Conservation (phyloP, 2,888 invertebrate genomes). For the Eilema griseolum region DNA sequence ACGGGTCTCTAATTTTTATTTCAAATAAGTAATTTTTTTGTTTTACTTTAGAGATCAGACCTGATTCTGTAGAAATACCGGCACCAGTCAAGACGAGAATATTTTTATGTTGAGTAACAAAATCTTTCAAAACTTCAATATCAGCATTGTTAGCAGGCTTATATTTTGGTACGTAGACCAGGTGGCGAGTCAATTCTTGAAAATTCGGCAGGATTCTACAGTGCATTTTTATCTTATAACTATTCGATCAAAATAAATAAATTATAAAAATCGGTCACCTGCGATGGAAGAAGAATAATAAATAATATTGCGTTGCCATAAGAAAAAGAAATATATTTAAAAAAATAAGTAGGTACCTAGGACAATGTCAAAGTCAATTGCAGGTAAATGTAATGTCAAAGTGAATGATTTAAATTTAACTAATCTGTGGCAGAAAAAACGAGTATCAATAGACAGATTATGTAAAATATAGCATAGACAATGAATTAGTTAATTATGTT, state of each 20-base stretch:
- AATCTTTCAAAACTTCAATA: constrained; percentile 85
- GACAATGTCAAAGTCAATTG: too few species aligned
- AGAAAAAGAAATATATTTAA: too few species aligned
- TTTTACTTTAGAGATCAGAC: constrained; percentile 64
- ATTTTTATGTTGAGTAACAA: constrained; percentile 85
- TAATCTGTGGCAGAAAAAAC: too few species aligned
- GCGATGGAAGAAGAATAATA: neutral
- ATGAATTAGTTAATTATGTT: too few species aligned
- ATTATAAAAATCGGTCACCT: neutral
- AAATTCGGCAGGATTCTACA: constrained; percentile 33
- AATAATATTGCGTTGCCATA: neutral
- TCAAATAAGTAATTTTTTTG: neutral
- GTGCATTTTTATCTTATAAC: constrained; percentile 51
- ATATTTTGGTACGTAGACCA: constrained; percentile 90
- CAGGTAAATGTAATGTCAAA: too few species aligned
- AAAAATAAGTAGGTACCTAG: too few species aligned
- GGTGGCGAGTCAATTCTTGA: constrained; percentile 54
- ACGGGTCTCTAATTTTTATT: neutral
- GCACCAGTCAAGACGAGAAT: constrained; percentile 95
- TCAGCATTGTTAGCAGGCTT: constrained; percentile 88
- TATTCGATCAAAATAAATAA: neutral
- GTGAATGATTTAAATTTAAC: too few species aligned
- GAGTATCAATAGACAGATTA: too few species aligned
- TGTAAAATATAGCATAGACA: too few species aligned
- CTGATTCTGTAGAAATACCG: constrained; percentile 98